Evolutionary conservation across 2,113 vertebrate genomes (phyloP), one percentile per base, ranked within the genome.

Genomic region (Toxostoma redivivum): DNA sequence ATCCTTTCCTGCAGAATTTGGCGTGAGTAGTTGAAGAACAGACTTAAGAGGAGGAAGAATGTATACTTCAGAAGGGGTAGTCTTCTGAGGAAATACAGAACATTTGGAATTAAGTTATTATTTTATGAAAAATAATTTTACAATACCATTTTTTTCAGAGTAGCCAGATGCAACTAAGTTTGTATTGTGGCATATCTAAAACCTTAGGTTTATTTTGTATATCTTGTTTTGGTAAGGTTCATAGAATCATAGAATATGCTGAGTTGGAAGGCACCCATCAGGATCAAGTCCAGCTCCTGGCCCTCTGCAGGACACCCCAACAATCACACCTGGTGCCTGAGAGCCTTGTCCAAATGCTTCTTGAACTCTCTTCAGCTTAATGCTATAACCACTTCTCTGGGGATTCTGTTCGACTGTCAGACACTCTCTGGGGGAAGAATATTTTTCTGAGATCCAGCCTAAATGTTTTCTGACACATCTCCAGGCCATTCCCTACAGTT

Each of bases 301-400:
- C 9, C 30, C 38, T 61, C 4, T 18, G 7, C 38, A 47, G 38
- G 16, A n/a, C 24, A 40, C 3, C 11, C 38, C 15, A 22, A 10
- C 19, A 66, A 24, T 45, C 28, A 17, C 7, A 17, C 6, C 6
- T 8, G 30, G 28, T 47, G 9, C 28, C 38, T 40, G 20, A 53
- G 30, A 67, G 5, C 5, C 1, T 15, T 67, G 20, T 8, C 10
- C 17, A n/a, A 27, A n/a, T 9, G 8, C 5, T 60, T 45, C 7
- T 44, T 53, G 53, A 47, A 7, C 1, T 67, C 28, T 40, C 5
- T 14, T 12, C 0, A 0, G 13, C 5, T 51, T 74, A 20, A 5
- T 45, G 20, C 13, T 45, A 23, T 28, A 28, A 58, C 6, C 5
- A 4, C 7, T 38, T 15, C 15, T 2, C 12, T 38, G 38, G 7